Evolutionary conservation across 2,888 invertebrate species (phyloP), one percentile per base, ranked within the genome.

Genomic region (Operophtera brumata): DNA sequence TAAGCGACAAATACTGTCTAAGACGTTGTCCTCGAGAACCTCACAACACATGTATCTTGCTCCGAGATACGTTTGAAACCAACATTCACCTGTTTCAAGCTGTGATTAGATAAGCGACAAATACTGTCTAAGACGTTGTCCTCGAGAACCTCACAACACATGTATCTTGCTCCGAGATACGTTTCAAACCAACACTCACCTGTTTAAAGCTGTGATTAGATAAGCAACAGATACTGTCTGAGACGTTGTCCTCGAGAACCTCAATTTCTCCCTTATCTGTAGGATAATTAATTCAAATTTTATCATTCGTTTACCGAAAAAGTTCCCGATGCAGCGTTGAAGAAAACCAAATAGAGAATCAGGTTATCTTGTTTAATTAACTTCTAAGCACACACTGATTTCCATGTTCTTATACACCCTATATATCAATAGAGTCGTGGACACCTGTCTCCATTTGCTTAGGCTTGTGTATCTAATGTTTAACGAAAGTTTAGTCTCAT

Each of bases 371-470:
- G 86, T 88, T 85, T 86, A 88, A 88, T 88, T 84, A 87, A 78
- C 75, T 69, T 74, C 64, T 77, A 70, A 76, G 75, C 80, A 80
- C 73, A 86, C 84, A 81, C 70, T 53, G 80, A 86, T 87, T 85
- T 84, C 84, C 86, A 86, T 86, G 80, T 82, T 77, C 84, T 73
- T 69, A 73, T 76, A 78, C 77, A 67, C 72, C 75, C 79, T 86
- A 85, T 83, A 81, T 87, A 86, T 83, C 83, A 85, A 86, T 86
- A 84, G 69, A 70, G 80, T 82, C 79, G 74, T 63, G 82, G 80
- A 84, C 89, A 90, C 89, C 89, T 90, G 89, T 85, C 86, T 79
- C 74, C 84, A 82, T 90, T 88, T 88, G 79, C 83, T 88, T 90
- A 90, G 89, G 89, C 77, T 59, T 88, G 84, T 89, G 88, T 87